Evolutionary conservation across 2,113 vertebrate genomes (phyloP), one percentile per base, ranked within the genome.

Genomic region (Zosterops hypoxanthus): DNA sequence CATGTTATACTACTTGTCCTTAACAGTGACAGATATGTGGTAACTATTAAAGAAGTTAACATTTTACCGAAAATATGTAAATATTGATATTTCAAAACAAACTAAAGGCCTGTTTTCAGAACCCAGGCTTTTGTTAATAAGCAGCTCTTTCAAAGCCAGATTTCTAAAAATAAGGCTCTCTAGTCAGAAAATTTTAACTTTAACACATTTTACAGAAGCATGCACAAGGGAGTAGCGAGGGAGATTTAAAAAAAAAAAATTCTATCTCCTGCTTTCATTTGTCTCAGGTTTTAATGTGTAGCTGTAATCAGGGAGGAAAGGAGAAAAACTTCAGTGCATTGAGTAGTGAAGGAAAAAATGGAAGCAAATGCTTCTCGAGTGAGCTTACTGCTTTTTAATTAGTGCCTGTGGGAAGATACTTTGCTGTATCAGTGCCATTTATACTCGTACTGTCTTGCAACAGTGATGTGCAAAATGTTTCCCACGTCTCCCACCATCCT

Each of bases 331-430:
- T 79, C n/a, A 79, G 42, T 53, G 31, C 22, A n/a, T 93, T 72
- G 73, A 78, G 60, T 70, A 59, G 29, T 66, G 72, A 92, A 77
- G 56, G 49, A 84, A 95, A 55, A 88, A 95, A 80, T 24, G 11
- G 73, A 77, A 95, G 61, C 42, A 86, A 88, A 80, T 15, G 22
- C 56, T 81, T 90, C 80, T 71, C 33, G 21, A 57, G 90, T 49
- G 86, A 96, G 57, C 64, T 93, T 95, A 94, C 14, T 94, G 95
- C 96, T 96, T 95, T 97, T 96, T 97, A 97, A 97, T 98, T 97
- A 96, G 94, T 81, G 96, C 97, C 97, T 92, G 14, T 95, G 97
- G 97, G 96, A 97, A 96, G 96, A 88, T 26, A 73, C 78, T 86
- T 91, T 94, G 91, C 85, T 60, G 23, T 77, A 87, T 91, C 52